Conservation (phyloP, 2,888 invertebrate genomes). For the Agrochola litura region DNA sequence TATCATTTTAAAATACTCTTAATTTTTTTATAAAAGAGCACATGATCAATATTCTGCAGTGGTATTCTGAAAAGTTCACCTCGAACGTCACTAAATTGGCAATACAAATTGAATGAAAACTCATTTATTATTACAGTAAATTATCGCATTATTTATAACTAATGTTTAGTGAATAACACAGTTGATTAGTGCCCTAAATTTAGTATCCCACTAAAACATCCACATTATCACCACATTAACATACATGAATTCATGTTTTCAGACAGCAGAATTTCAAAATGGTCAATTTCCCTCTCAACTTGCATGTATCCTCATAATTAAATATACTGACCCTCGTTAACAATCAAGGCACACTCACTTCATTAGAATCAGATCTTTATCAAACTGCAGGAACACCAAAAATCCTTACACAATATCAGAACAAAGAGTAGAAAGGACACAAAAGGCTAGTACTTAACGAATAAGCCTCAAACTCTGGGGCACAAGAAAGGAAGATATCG, state of each 20-base stretch:
- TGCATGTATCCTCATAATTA: constrained; percentile 14
- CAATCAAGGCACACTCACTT: constrained; percentile 45
- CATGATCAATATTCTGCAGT: background rate
- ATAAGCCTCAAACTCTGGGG: constrained; percentile 86
- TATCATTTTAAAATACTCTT: background rate
- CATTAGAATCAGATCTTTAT: constrained; percentile 67
- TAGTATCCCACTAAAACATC: background rate
- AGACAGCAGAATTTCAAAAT: no score
- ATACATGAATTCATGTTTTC: background rate
- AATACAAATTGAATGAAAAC: background rate
- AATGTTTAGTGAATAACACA: no score
- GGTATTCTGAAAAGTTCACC: background rate
- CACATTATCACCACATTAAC: background rate
- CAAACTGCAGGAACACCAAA: constrained; percentile 72
- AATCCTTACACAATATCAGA: constrained; percentile 82
- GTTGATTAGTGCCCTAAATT: background rate
- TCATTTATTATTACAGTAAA: background rate
- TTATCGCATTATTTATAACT: background rate
- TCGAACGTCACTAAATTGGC: background rate
- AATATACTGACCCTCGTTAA: background rate
- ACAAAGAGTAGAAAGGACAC: constrained; percentile 85
- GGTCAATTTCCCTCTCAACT: background rate
- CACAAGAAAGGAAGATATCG: constrained; percentile 89
- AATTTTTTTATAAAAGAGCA: background rate
- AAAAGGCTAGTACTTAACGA: constrained; percentile 87